Conservation (phyloP, 2,888 invertebrate species). For the Andrena minutula region DNA sequence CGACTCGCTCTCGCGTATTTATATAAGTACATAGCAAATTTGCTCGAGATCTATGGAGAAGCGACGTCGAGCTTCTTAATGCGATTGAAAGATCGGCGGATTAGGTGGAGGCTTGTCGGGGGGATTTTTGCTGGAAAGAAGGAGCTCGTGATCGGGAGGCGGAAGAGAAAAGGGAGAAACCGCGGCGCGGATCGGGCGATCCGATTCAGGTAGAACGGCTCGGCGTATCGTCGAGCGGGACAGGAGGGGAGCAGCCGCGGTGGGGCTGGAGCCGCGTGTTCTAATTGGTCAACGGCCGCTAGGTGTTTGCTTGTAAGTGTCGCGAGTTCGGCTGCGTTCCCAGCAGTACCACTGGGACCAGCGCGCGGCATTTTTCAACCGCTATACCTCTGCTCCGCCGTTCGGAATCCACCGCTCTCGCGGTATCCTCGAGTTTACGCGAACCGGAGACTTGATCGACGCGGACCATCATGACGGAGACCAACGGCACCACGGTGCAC, state of each 20-base stretch:
- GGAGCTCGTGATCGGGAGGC: not conserved
- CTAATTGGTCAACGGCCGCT: constrained; percentile 75
- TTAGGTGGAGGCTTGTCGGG: too few species aligned
- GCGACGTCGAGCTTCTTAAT: too few species aligned
- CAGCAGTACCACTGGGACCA: constrained; percentile 77
- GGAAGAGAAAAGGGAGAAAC: not conserved
- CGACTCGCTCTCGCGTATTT: too few species aligned
- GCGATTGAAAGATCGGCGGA: too few species aligned
- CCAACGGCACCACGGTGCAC: constrained; percentile 69
- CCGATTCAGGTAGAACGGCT: constrained; percentile 35
- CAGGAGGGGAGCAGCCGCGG: constrained; percentile 25
- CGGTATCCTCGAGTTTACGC: not conserved
- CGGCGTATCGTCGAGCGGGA: not conserved
- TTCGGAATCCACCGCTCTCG: constrained; percentile 14
- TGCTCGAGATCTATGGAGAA: too few species aligned
- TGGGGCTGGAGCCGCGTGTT: constrained; percentile 56
- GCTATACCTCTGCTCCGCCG: constrained; percentile 2
- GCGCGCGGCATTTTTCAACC: constrained; percentile 37
- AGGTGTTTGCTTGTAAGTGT: constrained; percentile 79
- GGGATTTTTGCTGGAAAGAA: not conserved
- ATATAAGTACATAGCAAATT: too few species aligned
- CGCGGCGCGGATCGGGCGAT: not conserved
- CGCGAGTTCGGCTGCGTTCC: constrained; percentile 71
- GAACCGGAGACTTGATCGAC: not conserved
- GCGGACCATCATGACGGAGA: constrained; percentile 72